These are phyloP conservation scores for Tetanocera ferruginea DNA, from an alignment of 2,888 invertebrate species.

Conservation along the genomic window DNA sequence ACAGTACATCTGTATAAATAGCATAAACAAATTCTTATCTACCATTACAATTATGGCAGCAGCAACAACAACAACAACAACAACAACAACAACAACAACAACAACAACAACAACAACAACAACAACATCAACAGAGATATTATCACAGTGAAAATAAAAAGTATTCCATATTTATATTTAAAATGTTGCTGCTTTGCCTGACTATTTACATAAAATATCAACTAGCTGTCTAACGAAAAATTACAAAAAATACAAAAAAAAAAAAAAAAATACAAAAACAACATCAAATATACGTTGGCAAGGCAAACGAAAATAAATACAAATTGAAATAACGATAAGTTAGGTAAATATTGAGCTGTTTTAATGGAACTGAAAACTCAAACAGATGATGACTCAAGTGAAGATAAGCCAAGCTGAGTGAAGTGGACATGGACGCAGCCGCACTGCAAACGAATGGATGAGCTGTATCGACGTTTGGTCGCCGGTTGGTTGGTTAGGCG, in stretches of 20 bases:
- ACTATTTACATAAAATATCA: constrained; percentile 21
- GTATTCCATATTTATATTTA: constrained; percentile 7
- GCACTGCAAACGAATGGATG: background rate
- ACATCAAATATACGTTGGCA: background rate
- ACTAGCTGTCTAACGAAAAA: background rate
- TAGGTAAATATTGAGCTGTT: constrained; percentile 25
- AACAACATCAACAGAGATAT: background rate
- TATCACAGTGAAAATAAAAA: background rate
- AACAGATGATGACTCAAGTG: constrained; percentile 27
- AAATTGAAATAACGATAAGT: constrained; percentile 26
- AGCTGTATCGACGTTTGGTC: background rate
- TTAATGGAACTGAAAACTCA: constrained; percentile 23
- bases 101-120: background rate
- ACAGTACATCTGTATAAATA: background rate
- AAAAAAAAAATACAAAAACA: background rate
- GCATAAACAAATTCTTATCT: background rate
- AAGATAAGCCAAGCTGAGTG: background rate
- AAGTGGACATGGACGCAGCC: background rate
- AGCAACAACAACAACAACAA: background rate
- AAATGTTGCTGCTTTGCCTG: background rate
- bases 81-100: background rate
- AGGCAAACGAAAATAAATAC: constrained; percentile 19
- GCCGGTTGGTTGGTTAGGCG: background rate
- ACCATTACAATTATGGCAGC: background rate
- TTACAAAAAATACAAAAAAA: background rate